Evolutionary conservation across 2,113 vertebrate species (phyloP).

Genomic region (Centrocercus urophasianus): DNA sequence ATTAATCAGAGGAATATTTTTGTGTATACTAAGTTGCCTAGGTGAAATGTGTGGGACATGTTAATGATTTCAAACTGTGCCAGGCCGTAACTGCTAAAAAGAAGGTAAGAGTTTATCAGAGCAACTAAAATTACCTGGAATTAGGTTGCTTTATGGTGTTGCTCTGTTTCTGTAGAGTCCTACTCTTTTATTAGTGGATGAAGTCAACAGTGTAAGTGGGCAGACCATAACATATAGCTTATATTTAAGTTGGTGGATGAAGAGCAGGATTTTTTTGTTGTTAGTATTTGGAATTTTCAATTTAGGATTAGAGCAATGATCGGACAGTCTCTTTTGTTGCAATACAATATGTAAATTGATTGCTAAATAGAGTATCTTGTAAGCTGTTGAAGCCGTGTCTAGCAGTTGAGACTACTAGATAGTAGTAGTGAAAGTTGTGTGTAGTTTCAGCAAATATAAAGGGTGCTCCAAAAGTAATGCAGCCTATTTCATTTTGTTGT

Average conservation of each 20-base stretch:
- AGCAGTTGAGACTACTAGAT: not conserved
- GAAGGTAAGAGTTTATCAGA: fast-evolving
- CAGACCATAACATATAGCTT: not conserved
- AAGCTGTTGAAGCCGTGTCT: not conserved
- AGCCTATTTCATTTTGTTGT: not conserved
- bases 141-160: not conserved
- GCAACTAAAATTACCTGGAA: not conserved
- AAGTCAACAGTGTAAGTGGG: not conserved
- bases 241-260: not conserved
- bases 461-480: not conserved
- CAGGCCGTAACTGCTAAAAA: not conserved
- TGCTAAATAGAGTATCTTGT: not conserved
- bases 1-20: not conserved
- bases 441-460: not conserved
- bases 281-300: not conserved
- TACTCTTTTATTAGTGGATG: not conserved
- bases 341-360: not conserved
- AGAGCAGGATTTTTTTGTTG: not conserved
- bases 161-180: not conserved
- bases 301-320: not conserved
- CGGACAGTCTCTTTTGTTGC: not conserved
- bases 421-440: not conserved
- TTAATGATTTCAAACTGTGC: not conserved
- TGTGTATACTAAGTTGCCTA: not conserved
- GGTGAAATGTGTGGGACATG: not conserved